Conservation (phyloP, 2,888 invertebrate genomes). For the Hecatera dysodea region DNA sequence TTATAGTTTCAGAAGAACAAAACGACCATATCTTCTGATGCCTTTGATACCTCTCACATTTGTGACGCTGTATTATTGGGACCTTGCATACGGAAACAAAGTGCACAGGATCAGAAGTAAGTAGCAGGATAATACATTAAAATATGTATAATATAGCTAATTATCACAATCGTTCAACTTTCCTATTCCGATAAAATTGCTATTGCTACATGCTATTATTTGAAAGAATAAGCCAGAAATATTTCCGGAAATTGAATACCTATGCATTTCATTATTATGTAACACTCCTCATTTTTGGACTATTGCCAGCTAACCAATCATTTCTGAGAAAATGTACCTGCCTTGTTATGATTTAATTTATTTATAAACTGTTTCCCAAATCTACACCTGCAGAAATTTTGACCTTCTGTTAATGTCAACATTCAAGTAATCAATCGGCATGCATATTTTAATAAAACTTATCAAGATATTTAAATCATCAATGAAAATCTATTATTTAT, state of each 20-base stretch:
- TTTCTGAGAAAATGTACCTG: not conserved
- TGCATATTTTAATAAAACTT: not conserved
- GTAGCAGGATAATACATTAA: constrained; percentile 54
- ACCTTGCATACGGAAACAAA: constrained; percentile 95
- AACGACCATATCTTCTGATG: constrained; percentile 91
- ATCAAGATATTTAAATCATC: not conserved
- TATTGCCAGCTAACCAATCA: not conserved
- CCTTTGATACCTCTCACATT: constrained; percentile 94
- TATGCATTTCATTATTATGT: not conserved
- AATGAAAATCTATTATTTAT: not conserved
- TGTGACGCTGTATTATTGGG: constrained; percentile 93
- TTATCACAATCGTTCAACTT: not conserved
- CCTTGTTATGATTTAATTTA: not conserved
- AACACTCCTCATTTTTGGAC: not conserved
- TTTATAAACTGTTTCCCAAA: too few species aligned
- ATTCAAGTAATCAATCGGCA: not conserved
- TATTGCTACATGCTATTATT: not conserved
- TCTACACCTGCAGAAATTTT: not conserved
- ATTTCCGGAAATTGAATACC: not conserved
- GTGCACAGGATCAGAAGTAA: constrained; percentile 94
- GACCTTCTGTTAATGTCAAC: not conserved
- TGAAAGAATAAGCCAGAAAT: not conserved
- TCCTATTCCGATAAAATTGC: not conserved
- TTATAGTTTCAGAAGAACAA: constrained; percentile 91
- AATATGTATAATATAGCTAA: not conserved